Base-by-base conservation (phyloP, 2,888 invertebrate species). In the Zhuqinia jingwanae region DNA sequence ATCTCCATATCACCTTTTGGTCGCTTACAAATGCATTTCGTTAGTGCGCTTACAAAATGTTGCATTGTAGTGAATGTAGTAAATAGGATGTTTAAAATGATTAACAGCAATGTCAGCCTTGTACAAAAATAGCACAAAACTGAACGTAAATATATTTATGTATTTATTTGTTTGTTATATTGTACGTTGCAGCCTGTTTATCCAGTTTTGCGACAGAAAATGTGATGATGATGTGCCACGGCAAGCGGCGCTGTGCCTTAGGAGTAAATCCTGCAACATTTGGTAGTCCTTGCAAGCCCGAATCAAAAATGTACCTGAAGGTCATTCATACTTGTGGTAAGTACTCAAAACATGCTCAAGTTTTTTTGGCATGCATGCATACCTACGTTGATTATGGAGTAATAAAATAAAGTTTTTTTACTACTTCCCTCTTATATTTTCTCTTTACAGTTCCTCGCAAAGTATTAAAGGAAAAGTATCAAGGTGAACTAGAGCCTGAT, bases 161-260 rank as follows among this genome's bases (percentile, higher is more conserved):
- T 58, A 2, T 8, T 63, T 30, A 30, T 3, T 15, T 20, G n/a
- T 20, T 36, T 36, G 13, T 11, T 68, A 45, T 80, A 36, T 45
- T 80, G 82, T 73, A 81, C 73, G 60, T 75, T 93, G 36, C 94
- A 97, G 97, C 96, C 20, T 98, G 98, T 92, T 94, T 96, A 92
- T 96, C 96, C 90, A 96, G 96, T 91, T 96, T 96, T 93, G 97
- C 97, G 5, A 96, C 97, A n/a, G 97, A 98, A 93, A 96, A 96
- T 20, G 96, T 97, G 80, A 97, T 97, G 96, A 95, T 96, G 92
- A 94, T 95, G 91, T 97, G 97, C 92, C 97, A 97, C 92, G 97
- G 97, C 47, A 95, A 96, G 92, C 94, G 96, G 88, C 94, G 95
- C 85, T 97, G 97, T 92, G 95, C 95, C 70, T 93, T 97, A 76